phyloP scores from a whole-genome alignment of 2,888 invertebrate genomes.

The Drosophila villosipedis region DNA sequence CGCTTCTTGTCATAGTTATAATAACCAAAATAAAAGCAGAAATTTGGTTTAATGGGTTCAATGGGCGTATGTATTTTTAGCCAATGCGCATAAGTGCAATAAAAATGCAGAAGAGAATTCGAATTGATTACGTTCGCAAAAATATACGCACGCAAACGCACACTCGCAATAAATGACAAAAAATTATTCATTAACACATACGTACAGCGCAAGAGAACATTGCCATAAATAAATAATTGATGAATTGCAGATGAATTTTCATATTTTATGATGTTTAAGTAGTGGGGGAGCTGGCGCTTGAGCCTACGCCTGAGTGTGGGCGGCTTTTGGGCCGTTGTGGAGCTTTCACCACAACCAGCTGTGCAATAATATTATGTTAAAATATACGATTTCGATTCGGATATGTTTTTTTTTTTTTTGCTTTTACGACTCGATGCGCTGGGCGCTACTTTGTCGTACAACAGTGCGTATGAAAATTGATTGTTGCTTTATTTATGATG shows the following conservation, averaged over 20 bases:
- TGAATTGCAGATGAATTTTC: constrained; percentile 84
- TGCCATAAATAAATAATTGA: constrained; percentile 84
- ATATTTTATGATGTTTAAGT: constrained; percentile 82
- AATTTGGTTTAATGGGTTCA: constrained; percentile 45
- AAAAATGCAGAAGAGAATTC: constrained; percentile 70
- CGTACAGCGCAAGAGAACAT: constrained; percentile 75
- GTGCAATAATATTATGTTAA: constrained; percentile 79
- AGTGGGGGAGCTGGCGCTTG: constrained; percentile 32
- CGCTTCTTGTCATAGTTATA: background rate
- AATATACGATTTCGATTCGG: constrained; percentile 76
- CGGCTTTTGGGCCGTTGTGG: background rate
- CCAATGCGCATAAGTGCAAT: constrained; percentile 64
- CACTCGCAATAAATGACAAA: constrained; percentile 22
- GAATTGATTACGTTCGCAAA: constrained; percentile 63
- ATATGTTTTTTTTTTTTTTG: constrained; percentile 6
- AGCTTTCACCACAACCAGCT: constrained; percentile 45
- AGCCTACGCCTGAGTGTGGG: background rate
- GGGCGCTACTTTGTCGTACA: constrained; percentile 62
- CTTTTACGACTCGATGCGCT: constrained; percentile 64
- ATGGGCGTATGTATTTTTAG: constrained; percentile 25
- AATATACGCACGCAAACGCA: constrained; percentile 15
- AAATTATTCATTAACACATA: constrained; percentile 79
- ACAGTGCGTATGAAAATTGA: constrained; percentile 80
- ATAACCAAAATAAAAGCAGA: background rate
- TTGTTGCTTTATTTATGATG: constrained; percentile 78